Conservation (phyloP, 2,888 invertebrate genomes). For the Octodonta nipae region DNA sequence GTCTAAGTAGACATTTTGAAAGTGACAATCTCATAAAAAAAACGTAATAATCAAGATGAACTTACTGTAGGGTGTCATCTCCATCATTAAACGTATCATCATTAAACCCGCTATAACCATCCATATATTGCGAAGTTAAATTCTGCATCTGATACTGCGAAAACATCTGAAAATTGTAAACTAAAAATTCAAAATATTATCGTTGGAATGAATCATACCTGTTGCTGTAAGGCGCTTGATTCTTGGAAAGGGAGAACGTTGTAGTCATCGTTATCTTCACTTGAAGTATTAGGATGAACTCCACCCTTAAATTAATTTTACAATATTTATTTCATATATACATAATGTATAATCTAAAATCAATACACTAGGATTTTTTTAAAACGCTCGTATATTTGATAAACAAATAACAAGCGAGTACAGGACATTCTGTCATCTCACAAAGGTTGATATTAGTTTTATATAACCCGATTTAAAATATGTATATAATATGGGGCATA, state of each 20-base stretch:
- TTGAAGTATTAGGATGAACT: conserved; percentile 34
- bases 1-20: too few relatives aligned
- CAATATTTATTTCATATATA: too few relatives aligned
- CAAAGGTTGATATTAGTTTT: too few relatives aligned
- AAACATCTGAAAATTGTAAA: conserved; percentile 35
- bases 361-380: too few relatives aligned
- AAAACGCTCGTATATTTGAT: too few relatives aligned
- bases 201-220: conserved; percentile 24
- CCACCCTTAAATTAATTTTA: conserved; percentile 34
- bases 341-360: too few relatives aligned
- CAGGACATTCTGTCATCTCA: too few relatives aligned
- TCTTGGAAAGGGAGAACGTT: conserved; percentile 40
- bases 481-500: too few relatives aligned
- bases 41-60: too few relatives aligned
- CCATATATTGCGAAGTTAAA: conserved; percentile 46
- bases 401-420: too few relatives aligned
- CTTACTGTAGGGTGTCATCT: conserved; percentile 42
- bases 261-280: conserved; percentile 41
- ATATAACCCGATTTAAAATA: too few relatives aligned
- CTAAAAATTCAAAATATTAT: conserved; percentile 3
- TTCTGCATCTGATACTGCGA: conserved; percentile 50
- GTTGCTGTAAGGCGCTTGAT: conserved; percentile 39
- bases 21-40: too few relatives aligned
- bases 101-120: conserved; percentile 45
- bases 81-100: conserved; percentile 50